Conservation (phyloP, 2,797 vertebrate genomes). For the Melanotaenia maccullochi region DNA sequence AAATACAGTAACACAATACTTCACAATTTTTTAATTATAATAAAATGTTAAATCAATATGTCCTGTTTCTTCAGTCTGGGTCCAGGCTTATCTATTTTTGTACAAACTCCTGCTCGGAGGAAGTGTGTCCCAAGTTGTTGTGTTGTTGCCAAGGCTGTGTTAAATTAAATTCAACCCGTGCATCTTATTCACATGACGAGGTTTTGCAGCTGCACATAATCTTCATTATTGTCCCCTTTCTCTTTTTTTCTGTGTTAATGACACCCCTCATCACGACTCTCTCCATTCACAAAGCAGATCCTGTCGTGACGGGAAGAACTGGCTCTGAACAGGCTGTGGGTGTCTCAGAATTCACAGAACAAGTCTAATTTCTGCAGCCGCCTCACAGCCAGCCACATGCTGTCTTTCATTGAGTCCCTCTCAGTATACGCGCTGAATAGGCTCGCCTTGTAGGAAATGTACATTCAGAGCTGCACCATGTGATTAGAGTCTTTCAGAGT, state of each 20-base stretch:
- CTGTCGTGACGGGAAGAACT: slow-evolving; percentile 70
- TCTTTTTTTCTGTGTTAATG: slow-evolving; percentile 59
- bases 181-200: slow-evolving; percentile 64
- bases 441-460: slow-evolving; percentile 61
- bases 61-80: neutral
- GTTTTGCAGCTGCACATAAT: slow-evolving; percentile 76
- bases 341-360: slow-evolving; percentile 62
- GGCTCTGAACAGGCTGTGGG: slow-evolving; percentile 69
- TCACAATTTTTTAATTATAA: neutral
- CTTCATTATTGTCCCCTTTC: slow-evolving; percentile 70
- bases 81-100: neutral
- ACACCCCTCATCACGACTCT: slow-evolving; percentile 76
- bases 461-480: slow-evolving; percentile 62
- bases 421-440: slow-evolving; percentile 49
- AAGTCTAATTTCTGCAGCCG: slow-evolving; percentile 59
- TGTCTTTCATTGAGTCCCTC: slow-evolving; percentile 65
- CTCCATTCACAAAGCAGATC: slow-evolving; percentile 80
- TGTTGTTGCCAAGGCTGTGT: slow-evolving; percentile 35
- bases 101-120: neutral
- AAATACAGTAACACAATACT: neutral
- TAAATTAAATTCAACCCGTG: slow-evolving; percentile 42
- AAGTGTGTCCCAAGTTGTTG: slow-evolving; percentile 7
- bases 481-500: slow-evolving; percentile 63
- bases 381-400: slow-evolving; percentile 53
- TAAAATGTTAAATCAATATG: neutral